Evolutionary conservation across 2,113 vertebrate genomes (phyloP), one percentile per base, ranked within the genome.

Genomic region (Oplegnathus fasciatus): DNA sequence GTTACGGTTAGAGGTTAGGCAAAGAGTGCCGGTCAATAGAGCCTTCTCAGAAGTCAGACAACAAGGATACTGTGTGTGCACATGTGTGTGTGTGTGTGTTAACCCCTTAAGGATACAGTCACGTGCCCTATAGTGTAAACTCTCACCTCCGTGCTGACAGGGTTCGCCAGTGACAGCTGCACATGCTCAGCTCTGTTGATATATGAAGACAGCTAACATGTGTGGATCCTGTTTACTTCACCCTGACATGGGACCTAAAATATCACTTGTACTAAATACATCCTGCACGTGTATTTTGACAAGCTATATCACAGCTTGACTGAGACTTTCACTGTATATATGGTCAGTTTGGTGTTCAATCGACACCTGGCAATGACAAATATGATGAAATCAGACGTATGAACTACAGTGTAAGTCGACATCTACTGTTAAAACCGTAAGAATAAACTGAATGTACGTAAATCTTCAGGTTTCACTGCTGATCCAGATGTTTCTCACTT

Each of bases 141-240:
- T 82, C 79, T 84, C 62, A 75, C 84, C 75, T 89, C 79, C 75
- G 52, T 80, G 73, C 50, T 73, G 81, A 86, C 70, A 67, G 79
- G 81, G 42, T 52, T 78, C 85, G 87, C 57, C 55, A 34, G 9
- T 37, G 80, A 92, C 88, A 92, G 83, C 87, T 84, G 82, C 88
- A 85, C 78, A 72, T 75, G 76, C 58, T 91, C 80, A n/a, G 72
- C 73, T 84, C 57, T 70, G 61, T 50, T 88, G 78, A 85, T 84
- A 68, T 70, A 87, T 82, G 73, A 80, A 74, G 62, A 67, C 72
- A 37, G 55, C 88, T 71, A 79, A 65, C 79, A 75, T 72, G 57
- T 80, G 84, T 62, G 67, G 61, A 87, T 73, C 80, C 48, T 72
- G 62, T 78, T 84, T 22, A 67, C 34, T 24, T 75, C 65, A 62